Percentiles rank a stretch among this genome's conserved stretches.
phyloP scores from a whole-genome alignment of 1,140 invertebrate genomes.

The Druon quercuslanigerum region DNA sequence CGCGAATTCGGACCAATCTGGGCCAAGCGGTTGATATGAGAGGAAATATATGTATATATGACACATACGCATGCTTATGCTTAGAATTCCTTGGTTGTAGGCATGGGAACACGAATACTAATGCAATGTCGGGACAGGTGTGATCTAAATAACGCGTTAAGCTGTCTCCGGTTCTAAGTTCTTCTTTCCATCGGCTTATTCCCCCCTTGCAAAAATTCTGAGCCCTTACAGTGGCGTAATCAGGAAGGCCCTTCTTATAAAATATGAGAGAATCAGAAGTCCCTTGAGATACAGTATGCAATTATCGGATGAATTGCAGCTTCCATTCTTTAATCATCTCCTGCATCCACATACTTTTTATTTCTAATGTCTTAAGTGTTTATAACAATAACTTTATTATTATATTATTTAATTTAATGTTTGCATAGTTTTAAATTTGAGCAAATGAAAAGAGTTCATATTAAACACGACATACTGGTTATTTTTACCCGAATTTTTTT shows the following conservation, averaged over 20 bases:
- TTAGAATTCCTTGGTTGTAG: conserved; percentile 9
- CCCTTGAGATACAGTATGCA: not conserved
- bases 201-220: not conserved
- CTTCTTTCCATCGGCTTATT: conserved; percentile 23
- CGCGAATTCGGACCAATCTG: conserved; percentile 7
- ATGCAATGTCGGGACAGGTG: conserved; percentile 56
- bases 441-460: too few relatives aligned
- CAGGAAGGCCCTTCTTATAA: conserved; percentile 2
- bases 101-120: conserved; percentile 45
- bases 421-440: too few relatives aligned
- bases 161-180: conserved; percentile 40
- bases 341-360: too few relatives aligned
- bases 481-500: too few relatives aligned
- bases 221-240: conserved; percentile 24
- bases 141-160: conserved; percentile 56
- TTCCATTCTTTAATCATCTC: too few relatives aligned
- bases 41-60: too few relatives aligned
- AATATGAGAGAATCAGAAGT: not conserved
- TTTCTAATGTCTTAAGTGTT: too few relatives aligned
- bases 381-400: too few relatives aligned
- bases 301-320: not conserved
- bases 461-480: too few relatives aligned
- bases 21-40: too few relatives aligned
- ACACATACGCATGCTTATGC: not conserved
- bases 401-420: too few relatives aligned